Conservation (phyloP, 2,888 invertebrate species). For the Pardosa pseudoannulata region DNA sequence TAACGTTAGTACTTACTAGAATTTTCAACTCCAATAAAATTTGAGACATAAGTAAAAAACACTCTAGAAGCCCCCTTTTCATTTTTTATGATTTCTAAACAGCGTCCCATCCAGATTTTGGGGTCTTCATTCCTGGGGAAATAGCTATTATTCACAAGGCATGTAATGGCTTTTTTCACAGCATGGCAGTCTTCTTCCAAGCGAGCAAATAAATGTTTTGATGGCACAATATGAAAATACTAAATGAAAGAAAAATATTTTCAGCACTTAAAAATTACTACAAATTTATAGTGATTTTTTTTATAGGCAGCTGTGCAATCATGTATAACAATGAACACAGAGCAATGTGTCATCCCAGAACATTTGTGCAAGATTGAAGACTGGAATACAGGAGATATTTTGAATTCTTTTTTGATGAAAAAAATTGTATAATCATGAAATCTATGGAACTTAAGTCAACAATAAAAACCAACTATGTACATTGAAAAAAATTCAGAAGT, state of each 20-base stretch:
- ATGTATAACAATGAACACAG: too few species aligned
- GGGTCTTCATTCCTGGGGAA: background rate
- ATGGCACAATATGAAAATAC: background rate
- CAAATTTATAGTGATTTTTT: too few species aligned
- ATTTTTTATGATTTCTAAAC: background rate
- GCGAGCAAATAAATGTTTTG: background rate
- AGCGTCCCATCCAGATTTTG: background rate
- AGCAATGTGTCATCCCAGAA: too few species aligned
- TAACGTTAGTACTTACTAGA: background rate
- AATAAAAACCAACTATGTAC: too few species aligned
- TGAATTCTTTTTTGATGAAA: too few species aligned
- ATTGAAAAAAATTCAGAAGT: too few species aligned
- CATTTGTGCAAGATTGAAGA: too few species aligned
- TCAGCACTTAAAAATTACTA: too few species aligned
- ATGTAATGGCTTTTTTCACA: background rate
- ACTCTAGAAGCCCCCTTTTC: background rate
- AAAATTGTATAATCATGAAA: too few species aligned
- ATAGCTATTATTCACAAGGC: background rate
- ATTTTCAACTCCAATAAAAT: background rate
- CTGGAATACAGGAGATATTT: too few species aligned
- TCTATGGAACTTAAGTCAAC: too few species aligned
- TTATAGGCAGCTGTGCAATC: too few species aligned
- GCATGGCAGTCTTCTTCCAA: background rate
- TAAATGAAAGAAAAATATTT: background rate
- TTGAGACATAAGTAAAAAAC: background rate